Evolutionary conservation across 2,113 vertebrate species (phyloP).

Genomic region (Coptodon rendalli): DNA sequence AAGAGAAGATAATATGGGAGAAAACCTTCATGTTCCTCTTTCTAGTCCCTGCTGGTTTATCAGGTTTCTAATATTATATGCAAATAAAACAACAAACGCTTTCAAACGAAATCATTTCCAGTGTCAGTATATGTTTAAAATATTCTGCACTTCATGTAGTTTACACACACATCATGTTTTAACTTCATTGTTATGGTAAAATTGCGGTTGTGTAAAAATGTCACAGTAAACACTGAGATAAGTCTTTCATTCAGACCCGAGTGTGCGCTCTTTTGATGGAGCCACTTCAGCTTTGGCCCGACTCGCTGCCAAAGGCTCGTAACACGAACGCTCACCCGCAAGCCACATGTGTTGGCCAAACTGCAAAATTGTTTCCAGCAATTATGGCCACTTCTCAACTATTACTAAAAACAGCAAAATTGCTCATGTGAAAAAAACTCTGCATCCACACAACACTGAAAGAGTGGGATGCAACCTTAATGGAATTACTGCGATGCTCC

Average conservation of each 20-base stretch:
- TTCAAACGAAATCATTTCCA: neutral
- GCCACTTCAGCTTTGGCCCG: conserved; percentile 14
- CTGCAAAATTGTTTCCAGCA: conserved; percentile 11
- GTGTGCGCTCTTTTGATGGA: neutral
- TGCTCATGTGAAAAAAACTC: neutral
- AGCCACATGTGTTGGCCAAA: neutral
- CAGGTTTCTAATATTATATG: neutral
- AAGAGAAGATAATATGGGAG: neutral
- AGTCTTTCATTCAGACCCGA: neutral
- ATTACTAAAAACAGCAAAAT: conserved; percentile 20
- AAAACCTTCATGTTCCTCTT: neutral
- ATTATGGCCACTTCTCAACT: conserved; percentile 26
- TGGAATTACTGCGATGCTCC: conserved; percentile 7
- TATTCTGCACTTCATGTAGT: neutral
- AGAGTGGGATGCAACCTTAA: conserved; percentile 13
- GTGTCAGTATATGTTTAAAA: neutral
- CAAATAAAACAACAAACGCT: neutral
- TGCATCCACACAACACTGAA: neutral
- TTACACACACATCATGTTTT: neutral
- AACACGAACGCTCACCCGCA: neutral
- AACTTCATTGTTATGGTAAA: neutral
- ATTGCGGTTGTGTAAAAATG: neutral
- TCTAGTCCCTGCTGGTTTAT: neutral
- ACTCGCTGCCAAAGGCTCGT: conserved; percentile 16
- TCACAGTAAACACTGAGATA: neutral